Evolutionary conservation across 2,888 invertebrate species (phyloP), one percentile per base, ranked within the genome.

Genomic region (Vandiemenella viatica): DNA sequence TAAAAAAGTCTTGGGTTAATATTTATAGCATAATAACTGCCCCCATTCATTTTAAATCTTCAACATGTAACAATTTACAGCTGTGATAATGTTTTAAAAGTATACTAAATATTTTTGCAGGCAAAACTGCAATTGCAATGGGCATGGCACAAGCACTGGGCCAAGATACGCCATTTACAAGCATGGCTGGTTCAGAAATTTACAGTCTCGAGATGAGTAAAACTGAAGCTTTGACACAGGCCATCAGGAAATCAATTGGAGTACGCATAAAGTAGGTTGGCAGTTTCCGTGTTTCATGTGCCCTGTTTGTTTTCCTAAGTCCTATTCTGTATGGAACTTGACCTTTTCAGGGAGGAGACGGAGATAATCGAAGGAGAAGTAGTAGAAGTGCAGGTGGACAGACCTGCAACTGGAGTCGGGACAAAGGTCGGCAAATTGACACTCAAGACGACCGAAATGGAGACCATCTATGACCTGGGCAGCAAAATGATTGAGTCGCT

Each of bases 351-450:
- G 63, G 97, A 97, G 64, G 96, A 97, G 65, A 93, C 93, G 0
- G 96, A 97, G 70, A 92, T 98, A 43, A 95, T 98, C 53, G 97
- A 98, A 63, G 98, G 98, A 0, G 98, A 98, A 69, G 97, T 99
- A 1, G 95, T 98, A 0, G 95, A 96, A 60, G 83, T 99, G 42
- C 90, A 93, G 64, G 87, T 98, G 21, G 98, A 98, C 62, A 73
- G 95, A 17, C 93, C 95, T 0, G 93, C 91, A 0, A 85, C 91
- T 0, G 93, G 90, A 18, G 79, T 83, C 13, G 88, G 88, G 0
- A 83, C 86, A 0, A 80, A 89, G 65, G 80, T 91, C 41, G 96
- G 96, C 1, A 90, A 97, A 60, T 72, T 98, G 26, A 97, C 96
- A 0, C 70, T 99, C 42, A 98, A 98, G 71, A 98, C 98, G 0